phyloP scores from a whole-genome alignment of 2,888 invertebrate genomes.

The Oxycera nigricornis region DNA sequence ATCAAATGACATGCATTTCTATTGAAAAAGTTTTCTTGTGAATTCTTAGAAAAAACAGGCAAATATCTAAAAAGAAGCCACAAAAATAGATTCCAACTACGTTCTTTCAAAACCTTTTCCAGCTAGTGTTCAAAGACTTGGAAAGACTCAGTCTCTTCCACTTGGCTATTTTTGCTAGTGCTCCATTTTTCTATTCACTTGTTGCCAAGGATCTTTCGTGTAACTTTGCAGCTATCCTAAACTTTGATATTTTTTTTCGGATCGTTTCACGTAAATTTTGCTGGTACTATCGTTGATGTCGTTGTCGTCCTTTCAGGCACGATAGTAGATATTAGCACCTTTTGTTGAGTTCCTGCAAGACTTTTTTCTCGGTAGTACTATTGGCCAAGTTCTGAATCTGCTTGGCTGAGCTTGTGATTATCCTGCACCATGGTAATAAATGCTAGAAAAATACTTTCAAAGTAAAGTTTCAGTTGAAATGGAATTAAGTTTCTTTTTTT shows the following conservation, averaged over 20 bases:
- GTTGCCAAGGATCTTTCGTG: slow-evolving; percentile 10
- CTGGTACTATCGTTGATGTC: neutral
- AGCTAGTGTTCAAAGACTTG: neutral
- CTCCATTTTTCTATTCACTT: neutral
- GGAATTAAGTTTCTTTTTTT: slow-evolving; percentile 15
- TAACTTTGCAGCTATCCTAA: neutral
- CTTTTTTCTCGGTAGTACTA: slow-evolving; percentile 12
- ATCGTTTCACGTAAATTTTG: neutral
- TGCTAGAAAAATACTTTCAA: neutral
- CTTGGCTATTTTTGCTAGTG: neutral
- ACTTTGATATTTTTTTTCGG: slow-evolving; percentile 7
- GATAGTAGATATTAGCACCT: slow-evolving; percentile 2
- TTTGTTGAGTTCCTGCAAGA: neutral
- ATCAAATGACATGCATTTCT: too few species aligned
- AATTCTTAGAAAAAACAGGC: too few species aligned
- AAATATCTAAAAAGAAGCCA: too few species aligned
- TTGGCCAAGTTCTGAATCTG: neutral
- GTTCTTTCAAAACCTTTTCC: neutral
- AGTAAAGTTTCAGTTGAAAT: neutral
- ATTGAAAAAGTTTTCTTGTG: too few species aligned
- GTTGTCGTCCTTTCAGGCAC: neutral
- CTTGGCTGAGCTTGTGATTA: slow-evolving; percentile 10
- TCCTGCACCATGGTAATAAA: slow-evolving; percentile 21
- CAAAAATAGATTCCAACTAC: neutral
- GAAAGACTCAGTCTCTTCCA: neutral